phyloP scores from a whole-genome alignment of 2,888 invertebrate species.

The Papilio gigon region DNA sequence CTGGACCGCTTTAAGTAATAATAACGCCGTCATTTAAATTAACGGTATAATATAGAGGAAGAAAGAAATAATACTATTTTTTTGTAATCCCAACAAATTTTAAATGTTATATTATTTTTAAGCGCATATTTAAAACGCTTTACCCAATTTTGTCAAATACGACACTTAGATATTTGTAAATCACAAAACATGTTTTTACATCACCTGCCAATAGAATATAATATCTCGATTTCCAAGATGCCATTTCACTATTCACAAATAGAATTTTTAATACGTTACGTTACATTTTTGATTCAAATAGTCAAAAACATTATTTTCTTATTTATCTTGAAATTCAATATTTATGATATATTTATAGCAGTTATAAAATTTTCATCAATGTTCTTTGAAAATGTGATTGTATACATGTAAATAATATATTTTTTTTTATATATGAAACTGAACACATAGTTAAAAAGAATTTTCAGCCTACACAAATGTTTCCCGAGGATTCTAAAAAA shows the following conservation, averaged over 20 bases:
- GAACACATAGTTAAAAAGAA: background rate
- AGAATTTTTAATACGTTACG: background rate
- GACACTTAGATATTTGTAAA: background rate
- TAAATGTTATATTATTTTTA: background rate
- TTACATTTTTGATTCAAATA: slow-evolving; percentile 15
- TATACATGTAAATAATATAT: slow-evolving; percentile 7
- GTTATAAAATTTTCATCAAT: slow-evolving; percentile 27
- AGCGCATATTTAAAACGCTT: background rate
- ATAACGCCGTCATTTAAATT: background rate
- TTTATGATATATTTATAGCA: slow-evolving; percentile 13
- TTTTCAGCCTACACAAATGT: background rate
- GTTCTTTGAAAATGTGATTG: slow-evolving; percentile 10
- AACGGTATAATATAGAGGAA: background rate
- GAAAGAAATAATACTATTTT: background rate
- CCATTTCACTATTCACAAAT: slow-evolving; percentile 14
- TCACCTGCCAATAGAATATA: slow-evolving; percentile 35
- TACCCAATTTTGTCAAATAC: background rate
- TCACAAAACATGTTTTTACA: background rate
- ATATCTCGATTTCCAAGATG: slow-evolving; percentile 12
- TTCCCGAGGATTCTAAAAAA: too few species aligned
- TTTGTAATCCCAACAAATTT: background rate
- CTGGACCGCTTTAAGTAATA: background rate
- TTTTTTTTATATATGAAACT: slow-evolving; percentile 13
- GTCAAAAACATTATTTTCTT: background rate
- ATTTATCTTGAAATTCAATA: background rate